Evolutionary conservation across 2,888 invertebrate species (phyloP).

Genomic region (Drosophila nr. medialis): DNA sequence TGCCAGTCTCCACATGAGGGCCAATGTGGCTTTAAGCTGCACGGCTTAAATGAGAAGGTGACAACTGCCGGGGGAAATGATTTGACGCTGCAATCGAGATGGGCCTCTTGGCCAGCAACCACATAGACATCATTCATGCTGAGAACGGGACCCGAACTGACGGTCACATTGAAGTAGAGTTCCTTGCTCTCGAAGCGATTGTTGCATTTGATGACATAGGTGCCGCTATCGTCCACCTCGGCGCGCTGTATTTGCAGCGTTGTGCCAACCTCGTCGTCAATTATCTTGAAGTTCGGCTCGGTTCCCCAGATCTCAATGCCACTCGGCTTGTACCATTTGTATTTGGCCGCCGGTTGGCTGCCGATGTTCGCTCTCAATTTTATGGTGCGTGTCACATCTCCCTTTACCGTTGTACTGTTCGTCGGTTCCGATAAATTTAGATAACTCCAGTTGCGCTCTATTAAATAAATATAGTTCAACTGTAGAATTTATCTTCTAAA

Average conservation of each 20-base stretch:
- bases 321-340: constrained; percentile 86
- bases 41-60: constrained; percentile 86
- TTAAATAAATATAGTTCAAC: background rate
- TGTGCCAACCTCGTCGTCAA: constrained; percentile 62
- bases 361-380: constrained; percentile 86
- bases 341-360: constrained; percentile 86
- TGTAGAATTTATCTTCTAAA: background rate
- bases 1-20: constrained; percentile 75
- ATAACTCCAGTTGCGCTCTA: constrained; percentile 79
- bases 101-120: constrained; percentile 83
- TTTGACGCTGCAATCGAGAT: constrained; percentile 86
- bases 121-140: constrained; percentile 84
- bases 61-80: constrained; percentile 87
- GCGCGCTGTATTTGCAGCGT: constrained; percentile 86
- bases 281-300: constrained; percentile 72
- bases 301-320: constrained; percentile 74
- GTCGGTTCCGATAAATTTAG: constrained; percentile 81
- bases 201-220: constrained; percentile 86
- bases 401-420: constrained; percentile 71
- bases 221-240: constrained; percentile 86
- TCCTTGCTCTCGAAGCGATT: constrained; percentile 85
- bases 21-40: constrained; percentile 84
- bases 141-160: constrained; percentile 86
- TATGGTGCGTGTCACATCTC: constrained; percentile 81
- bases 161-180: constrained; percentile 86